Evolutionary conservation across 2,888 invertebrate species (phyloP).

Genomic region (Mechanitis mazaeus): DNA sequence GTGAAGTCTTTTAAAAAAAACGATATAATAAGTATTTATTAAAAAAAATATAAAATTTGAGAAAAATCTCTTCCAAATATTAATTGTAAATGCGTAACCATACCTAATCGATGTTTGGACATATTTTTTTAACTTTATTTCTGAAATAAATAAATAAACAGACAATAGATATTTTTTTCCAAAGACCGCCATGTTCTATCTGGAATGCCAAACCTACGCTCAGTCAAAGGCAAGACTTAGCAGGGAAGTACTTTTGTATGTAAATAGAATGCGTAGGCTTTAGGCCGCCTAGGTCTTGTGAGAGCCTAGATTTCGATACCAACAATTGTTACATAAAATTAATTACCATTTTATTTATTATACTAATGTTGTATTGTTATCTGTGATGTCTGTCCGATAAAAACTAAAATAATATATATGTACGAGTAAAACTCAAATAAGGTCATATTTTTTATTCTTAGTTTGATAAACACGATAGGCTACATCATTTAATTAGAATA

Average conservation of each 20-base stretch:
- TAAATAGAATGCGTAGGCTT: conserved; percentile 70
- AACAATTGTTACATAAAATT: conserved; percentile 28
- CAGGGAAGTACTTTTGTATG: conserved; percentile 73
- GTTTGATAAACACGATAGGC: too few relatives aligned
- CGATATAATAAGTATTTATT: conserved; percentile 23
- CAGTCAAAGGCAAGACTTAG: conserved; percentile 52
- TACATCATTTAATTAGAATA: background rate
- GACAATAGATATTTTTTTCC: conserved; percentile 1
- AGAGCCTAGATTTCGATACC: conserved; percentile 48
- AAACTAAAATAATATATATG: background rate
- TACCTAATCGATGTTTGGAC: too few relatives aligned
- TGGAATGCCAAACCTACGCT: conserved; percentile 55
- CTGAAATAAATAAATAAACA: too few relatives aligned
- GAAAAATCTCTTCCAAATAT: background rate
- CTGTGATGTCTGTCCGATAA: background rate
- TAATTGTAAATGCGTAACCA: background rate
- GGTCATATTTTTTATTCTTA: too few relatives aligned
- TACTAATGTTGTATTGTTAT: background rate
- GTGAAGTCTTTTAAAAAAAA: background rate
- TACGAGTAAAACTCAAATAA: background rate
- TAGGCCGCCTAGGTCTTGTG: conserved; percentile 45
- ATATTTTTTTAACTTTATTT: too few relatives aligned
- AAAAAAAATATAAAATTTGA: background rate
- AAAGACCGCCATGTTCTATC: conserved; percentile 14
- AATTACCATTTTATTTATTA: conserved; percentile 28